A percentile compares a stretch with the other conserved stretches of the same genome.
Conservation (phyloP, 2,113 vertebrate species). For the Cebidichthys violaceus region DNA sequence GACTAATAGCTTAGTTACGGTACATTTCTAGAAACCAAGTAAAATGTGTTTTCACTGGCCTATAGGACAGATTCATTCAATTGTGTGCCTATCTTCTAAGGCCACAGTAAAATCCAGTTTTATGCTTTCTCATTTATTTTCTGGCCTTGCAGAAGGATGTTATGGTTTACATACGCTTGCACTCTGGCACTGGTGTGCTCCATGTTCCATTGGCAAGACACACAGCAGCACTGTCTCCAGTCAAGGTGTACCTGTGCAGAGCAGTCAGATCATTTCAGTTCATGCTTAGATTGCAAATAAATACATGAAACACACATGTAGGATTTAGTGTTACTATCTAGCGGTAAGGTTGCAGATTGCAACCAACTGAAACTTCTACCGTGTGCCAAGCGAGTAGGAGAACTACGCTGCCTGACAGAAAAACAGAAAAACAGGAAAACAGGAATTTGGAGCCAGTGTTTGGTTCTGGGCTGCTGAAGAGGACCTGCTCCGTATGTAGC, state of each 20-base stretch:
- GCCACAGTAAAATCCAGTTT: background rate
- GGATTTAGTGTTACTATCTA: background rate
- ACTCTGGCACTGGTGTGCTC: slow-evolving; percentile 83
- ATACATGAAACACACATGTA: background rate
- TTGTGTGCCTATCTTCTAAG: background rate
- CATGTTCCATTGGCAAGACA: slow-evolving; percentile 87
- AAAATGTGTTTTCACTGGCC: background rate
- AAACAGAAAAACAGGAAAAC: too few relatives aligned
- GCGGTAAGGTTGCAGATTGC: too few relatives aligned
- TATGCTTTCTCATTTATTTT: background rate
- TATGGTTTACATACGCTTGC: slow-evolving; percentile 82
- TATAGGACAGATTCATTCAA: background rate
- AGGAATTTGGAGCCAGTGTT: background rate
- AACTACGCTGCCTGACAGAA: too few relatives aligned
- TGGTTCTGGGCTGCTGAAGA: background rate
- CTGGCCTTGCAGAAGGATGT: background rate
- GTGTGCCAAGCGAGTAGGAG: too few relatives aligned
- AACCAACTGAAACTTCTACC: too few relatives aligned
- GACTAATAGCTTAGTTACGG: background rate
- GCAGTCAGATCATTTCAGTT: slow-evolving; percentile 5
- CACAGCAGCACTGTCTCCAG: slow-evolving; percentile 77
- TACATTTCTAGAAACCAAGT: background rate
- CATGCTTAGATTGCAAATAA: background rate
- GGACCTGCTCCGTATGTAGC: background rate
- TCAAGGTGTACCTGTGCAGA: slow-evolving; percentile 84